phyloP scores from a whole-genome alignment of 2,797 vertebrate genomes.

The Tinamus major region DNA sequence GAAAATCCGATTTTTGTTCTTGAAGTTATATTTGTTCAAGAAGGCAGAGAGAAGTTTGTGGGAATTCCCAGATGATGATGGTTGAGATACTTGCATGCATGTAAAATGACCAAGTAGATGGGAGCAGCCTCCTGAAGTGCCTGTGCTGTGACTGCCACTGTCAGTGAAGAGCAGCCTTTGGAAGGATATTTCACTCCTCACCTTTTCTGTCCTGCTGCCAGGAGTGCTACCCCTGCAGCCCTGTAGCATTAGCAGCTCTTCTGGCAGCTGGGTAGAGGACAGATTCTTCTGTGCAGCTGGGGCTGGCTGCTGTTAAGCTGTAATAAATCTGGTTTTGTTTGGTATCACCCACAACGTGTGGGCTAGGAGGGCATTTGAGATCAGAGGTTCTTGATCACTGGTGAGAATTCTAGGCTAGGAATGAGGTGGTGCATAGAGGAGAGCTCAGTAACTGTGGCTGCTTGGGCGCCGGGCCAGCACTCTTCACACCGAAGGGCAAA shows the following conservation, averaged over 20 bases:
- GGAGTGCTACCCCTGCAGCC: neutral
- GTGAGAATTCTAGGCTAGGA: neutral
- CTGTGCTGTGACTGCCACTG: neutral
- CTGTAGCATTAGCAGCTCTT: neutral
- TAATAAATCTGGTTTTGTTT: neutral
- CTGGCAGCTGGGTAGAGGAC: neutral
- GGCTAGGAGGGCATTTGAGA: neutral
- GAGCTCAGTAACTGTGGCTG: fast-evolving
- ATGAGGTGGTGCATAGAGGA: neutral
- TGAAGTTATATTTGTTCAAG: neutral
- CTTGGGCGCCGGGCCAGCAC: fast-evolving
- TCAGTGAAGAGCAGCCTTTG: neutral
- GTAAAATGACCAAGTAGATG: neutral
- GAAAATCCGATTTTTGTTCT: neutral
- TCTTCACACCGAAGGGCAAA: neutral
- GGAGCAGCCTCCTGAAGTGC: neutral
- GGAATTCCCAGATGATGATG: neutral
- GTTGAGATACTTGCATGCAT: neutral
- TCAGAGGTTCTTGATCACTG: neutral
- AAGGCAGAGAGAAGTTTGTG: neutral
- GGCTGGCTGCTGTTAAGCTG: neutral
- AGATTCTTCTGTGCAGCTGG: fast-evolving
- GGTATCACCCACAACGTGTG: neutral
- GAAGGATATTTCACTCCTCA: neutral
- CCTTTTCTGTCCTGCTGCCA: neutral